Evolutionary conservation across 2,888 invertebrate genomes (phyloP).

Genomic region (Lasius fuliginosus): DNA sequence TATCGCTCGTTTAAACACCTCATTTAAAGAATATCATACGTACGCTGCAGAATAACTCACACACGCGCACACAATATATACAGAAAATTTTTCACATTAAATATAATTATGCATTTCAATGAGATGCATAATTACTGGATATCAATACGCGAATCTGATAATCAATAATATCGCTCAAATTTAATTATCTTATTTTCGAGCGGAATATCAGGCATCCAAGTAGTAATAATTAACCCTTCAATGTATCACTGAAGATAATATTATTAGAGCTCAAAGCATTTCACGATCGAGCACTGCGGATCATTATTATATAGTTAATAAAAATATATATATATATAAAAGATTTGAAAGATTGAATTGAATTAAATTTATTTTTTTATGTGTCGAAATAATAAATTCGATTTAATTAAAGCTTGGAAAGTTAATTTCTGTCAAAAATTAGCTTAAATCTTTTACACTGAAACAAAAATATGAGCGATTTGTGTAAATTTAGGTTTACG

Average conservation of each 20-base stretch:
- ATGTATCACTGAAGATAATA: constrained; percentile 16
- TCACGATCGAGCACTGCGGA: neutral
- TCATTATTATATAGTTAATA: neutral
- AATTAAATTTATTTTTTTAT: constrained; percentile 8
- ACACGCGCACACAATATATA: neutral
- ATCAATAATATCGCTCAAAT: constrained; percentile 28
- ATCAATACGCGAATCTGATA: constrained; percentile 13
- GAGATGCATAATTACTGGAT: constrained; percentile 17
- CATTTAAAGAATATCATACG: neutral
- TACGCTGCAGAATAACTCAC: neutral
- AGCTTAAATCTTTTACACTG: neutral
- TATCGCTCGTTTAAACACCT: neutral
- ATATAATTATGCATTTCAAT: constrained; percentile 6
- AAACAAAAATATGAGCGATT: neutral
- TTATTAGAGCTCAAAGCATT: neutral
- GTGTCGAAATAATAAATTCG: neutral
- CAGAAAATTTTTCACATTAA: neutral
- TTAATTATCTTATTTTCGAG: constrained; percentile 28
- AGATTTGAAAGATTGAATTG: neutral
- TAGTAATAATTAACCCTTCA: constrained; percentile 23
- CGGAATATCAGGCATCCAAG: neutral
- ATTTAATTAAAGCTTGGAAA: neutral
- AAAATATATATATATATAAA: neutral
- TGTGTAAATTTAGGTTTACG: constrained; percentile 14
- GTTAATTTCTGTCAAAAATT: neutral